phyloP scores from a whole-genome alignment of 2,888 invertebrate genomes.

The Pterostichus madidus region DNA sequence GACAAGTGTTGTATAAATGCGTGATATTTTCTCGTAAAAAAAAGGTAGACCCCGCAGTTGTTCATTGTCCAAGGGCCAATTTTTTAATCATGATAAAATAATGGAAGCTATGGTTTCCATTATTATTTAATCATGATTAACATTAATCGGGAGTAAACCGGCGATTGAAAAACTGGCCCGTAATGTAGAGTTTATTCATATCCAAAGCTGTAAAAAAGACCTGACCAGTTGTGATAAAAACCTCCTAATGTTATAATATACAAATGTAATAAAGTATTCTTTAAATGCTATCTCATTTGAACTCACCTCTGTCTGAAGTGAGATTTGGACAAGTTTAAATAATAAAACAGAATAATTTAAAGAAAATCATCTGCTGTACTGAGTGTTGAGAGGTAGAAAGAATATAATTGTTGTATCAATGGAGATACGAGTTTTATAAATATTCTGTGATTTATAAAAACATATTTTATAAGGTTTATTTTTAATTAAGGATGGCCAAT shows the following conservation, averaged over 20 bases:
- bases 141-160: too few relatives aligned
- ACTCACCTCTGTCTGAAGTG: too few relatives aligned
- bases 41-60: not conserved
- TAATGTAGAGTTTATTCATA: not conserved
- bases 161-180: too few relatives aligned
- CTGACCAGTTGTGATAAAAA: constrained; percentile 35
- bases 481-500: not conserved
- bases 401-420: not conserved
- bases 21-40: constrained; percentile 35
- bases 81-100: too few relatives aligned
- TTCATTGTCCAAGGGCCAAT: not conserved
- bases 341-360: too few relatives aligned
- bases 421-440: constrained; percentile 24
- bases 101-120: too few relatives aligned
- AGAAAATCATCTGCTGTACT: too few relatives aligned
- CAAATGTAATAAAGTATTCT: not conserved
- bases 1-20: not conserved
- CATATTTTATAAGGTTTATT: not conserved
- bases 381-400: not conserved
- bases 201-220: constrained; percentile 23
- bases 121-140: too few relatives aligned
- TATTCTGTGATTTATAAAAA: constrained; percentile 46
- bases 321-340: too few relatives aligned
- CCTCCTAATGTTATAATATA: constrained; percentile 18
- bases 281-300: too few relatives aligned